Percentiles rank a stretch among this genome's conserved stretches.
Evolutionary conservation across 2,797 vertebrate species (phyloP).

Genomic region (Notolepis coatsorum): DNA sequence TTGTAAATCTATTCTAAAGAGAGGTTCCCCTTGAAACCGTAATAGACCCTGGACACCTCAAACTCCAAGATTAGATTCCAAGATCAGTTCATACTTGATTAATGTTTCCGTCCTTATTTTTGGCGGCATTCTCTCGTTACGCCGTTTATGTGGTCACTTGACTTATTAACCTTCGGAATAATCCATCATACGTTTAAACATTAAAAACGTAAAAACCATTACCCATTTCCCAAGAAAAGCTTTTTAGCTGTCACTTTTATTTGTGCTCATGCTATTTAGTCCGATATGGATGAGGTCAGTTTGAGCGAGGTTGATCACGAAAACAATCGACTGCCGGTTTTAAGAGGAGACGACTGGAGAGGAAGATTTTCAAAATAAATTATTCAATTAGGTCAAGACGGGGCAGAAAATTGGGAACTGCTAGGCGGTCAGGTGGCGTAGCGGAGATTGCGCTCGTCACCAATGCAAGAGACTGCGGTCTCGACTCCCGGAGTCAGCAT

Average conservation of each 20-base stretch:
- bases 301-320: neutral
- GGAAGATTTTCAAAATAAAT: conserved; percentile 15
- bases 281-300: neutral
- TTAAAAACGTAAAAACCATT: neutral
- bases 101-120: no score
- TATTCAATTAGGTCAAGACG: conserved; percentile 22
- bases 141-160: neutral
- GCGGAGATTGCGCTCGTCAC: no score
- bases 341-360: conserved; percentile 11
- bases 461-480: no score
- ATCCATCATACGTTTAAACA: neutral
- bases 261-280: neutral
- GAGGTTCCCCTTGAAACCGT: conserved; percentile 19
- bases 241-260: conserved; percentile 32
- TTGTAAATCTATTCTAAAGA: conserved; percentile 28
- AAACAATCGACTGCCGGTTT: conserved; percentile 24
- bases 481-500: no score
- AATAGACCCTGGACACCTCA: neutral
- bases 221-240: conserved; percentile 8
- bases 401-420: neutral
- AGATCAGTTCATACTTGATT: neutral
- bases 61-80: conserved; percentile 2
- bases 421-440: no score
- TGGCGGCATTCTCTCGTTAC: no score
- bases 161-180: neutral